Base-by-base conservation (phyloP, 2,797 vertebrate species). In the Pangasius djambal region DNA sequence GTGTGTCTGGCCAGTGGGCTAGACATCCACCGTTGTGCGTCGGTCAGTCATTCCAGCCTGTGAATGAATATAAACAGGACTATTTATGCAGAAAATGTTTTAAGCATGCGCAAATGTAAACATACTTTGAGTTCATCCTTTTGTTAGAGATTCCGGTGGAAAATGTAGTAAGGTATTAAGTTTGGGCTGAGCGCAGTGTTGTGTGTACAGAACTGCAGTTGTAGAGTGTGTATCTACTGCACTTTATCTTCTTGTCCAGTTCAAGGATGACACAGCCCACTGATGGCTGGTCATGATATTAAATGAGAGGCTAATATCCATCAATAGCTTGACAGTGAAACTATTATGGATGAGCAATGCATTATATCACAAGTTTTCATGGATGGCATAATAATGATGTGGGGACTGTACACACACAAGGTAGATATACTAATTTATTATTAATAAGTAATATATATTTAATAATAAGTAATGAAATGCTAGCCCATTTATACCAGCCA, bases 1-100 rank as follows among this genome's bases (percentile, higher is more conserved):
- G 96, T 87, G 91, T 96, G 78, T 95, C 94, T 70, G 95, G 94
- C 63, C 93, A 89, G 40, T 96, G 96, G 96, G 94, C 92, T 75
- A 93, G 95, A 87, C 91, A 94, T 6, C 92, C 91, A 4, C 95
- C 96, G 1, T 90, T 95, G 25, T 96, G 96, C 93, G 94, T 96
- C 4, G 95, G 96, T 96, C 87, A 94, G 93, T 93, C 9, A 15
- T 9, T 83, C 44, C 79, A 61, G 55, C 31, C 18, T 52, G 20
- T 37, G 18, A 40, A 72, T 22, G 34, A 72, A 34, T 72, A 72
- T n/a, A 79, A 79, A 31, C 22, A 16, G n/a, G 70, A 34, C 57
- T 57, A n/a, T 57, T n/a, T 28, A 63, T 44, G 6, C 55, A 82
- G 20, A 18, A 50, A 78, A 31, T 0, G 0, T 52, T 52, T 78